Conservation (phyloP, 1,140 invertebrate genomes). For the Belonocnema kinseyi region DNA sequence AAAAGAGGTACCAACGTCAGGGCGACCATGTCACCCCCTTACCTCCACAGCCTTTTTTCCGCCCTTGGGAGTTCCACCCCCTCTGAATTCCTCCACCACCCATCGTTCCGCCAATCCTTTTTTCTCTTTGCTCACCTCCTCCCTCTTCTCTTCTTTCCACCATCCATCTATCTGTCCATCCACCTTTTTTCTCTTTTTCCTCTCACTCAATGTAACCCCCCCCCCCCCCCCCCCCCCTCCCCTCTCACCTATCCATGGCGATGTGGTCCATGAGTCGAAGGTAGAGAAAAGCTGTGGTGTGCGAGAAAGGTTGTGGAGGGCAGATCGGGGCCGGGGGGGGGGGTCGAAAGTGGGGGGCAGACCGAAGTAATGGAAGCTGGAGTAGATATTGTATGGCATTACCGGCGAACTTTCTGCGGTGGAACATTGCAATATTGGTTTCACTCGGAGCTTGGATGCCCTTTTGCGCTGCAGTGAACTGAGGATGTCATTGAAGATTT, state of each 20-base stretch:
- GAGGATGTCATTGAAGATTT: slow-evolving; percentile 9
- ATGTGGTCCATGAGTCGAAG: slow-evolving; percentile 54
- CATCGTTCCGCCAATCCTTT: slow-evolving; percentile 46
- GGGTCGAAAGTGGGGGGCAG: slow-evolving; percentile 47
- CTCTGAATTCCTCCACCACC: slow-evolving; percentile 48
- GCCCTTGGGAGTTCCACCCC: neutral
- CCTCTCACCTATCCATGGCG: slow-evolving; percentile 35
- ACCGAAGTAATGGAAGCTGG: slow-evolving; percentile 73
- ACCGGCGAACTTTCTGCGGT: slow-evolving; percentile 69
- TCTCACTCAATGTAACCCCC: neutral
- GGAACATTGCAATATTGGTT: slow-evolving; percentile 73
- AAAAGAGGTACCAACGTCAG: slow-evolving; percentile 51
- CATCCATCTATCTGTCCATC: slow-evolving; percentile 46
- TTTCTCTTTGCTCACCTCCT: slow-evolving; percentile 46
- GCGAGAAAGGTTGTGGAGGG: slow-evolving; percentile 36
- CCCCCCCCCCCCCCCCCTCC: neutral
- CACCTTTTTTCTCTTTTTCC: slow-evolving; percentile 38
- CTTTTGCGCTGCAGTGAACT: slow-evolving; percentile 39
- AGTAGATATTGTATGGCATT: slow-evolving; percentile 73
- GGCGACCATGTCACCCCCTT: slow-evolving; percentile 40
- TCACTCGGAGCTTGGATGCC: slow-evolving; percentile 59
- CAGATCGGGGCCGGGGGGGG: slow-evolving; percentile 44
- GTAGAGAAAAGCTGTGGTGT: slow-evolving; percentile 37
- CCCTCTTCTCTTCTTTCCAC: slow-evolving; percentile 29
- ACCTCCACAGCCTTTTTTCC: slow-evolving; percentile 29